A percentile compares a stretch with the other conserved stretches of the same genome.
Conservation (phyloP, 2,797 vertebrate genomes). For the Clarias pachynema region DNA sequence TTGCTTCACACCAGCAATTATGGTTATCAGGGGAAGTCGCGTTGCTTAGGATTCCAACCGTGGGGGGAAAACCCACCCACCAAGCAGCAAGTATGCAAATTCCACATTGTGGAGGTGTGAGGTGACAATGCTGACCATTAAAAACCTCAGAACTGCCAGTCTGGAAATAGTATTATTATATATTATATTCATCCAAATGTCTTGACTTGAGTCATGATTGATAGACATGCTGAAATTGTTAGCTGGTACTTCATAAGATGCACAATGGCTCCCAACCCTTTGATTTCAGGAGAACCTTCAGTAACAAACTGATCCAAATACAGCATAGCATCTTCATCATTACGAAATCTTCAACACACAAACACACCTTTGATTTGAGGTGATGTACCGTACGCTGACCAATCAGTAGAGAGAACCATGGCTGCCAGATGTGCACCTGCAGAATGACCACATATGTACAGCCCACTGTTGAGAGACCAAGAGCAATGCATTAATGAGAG, state of each 20-base stretch:
- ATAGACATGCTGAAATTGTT: neutral
- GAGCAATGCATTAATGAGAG: neutral
- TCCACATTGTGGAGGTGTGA: too few species aligned
- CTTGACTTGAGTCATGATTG: neutral
- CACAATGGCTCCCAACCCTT: neutral
- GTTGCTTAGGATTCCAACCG: too few species aligned
- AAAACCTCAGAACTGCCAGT: neutral
- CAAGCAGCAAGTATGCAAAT: too few species aligned
- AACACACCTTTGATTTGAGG: slow-evolving; percentile 82
- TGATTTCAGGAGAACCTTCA: neutral
- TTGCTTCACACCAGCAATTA: too few species aligned
- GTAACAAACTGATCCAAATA: neutral
- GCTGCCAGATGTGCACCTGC: slow-evolving; percentile 90
- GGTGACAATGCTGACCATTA: too few species aligned
- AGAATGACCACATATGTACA: slow-evolving; percentile 93
- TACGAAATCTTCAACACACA: neutral
- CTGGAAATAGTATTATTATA: neutral
- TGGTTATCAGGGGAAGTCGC: too few species aligned
- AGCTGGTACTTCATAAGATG: neutral
- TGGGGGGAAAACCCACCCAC: too few species aligned
- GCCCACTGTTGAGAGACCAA: slow-evolving; percentile 71
- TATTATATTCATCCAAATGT: neutral
- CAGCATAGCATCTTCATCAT: neutral
- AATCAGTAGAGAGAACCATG: slow-evolving; percentile 88
- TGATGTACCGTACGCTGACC: slow-evolving; percentile 75